Evolutionary conservation across 2,113 vertebrate genomes (phyloP), one percentile per base, ranked within the genome.

Genomic region (Dromiciops gliroides): DNA sequence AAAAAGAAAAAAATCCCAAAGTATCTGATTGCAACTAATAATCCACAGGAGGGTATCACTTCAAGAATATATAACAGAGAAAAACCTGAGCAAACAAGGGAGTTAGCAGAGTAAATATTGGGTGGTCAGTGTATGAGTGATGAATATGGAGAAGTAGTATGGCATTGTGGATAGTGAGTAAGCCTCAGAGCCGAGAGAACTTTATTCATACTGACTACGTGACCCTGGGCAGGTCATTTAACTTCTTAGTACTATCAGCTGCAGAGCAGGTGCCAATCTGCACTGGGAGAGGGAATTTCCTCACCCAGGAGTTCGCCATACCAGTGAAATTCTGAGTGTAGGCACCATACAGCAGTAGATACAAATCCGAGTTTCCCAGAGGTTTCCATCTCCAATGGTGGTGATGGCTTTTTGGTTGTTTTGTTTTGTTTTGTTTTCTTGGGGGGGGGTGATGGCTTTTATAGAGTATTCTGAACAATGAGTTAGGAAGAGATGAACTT

Each of bases 71-170:
- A 83, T 7, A 83, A 23, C n/a, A 91, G 93, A 93, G 95, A 94
- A 91, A 93, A 52, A 90, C 25, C 89, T 50, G 51, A 94, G 90
- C 10, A 1, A 90, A 67, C 93, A 92, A 95, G 48, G 28, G 89
- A 60, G 22, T 52, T 90, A n/a, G n/a, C n/a, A n/a, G n/a, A n/a
- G n/a, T n/a, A 94, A 95, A 51, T 67, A 89, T 90, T 92, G 95
- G 94, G 67, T 37, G 16, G 67, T 93, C 67, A 83, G 67, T 90
- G 91, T 7, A 12, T 6, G 90, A 44, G 16, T 50, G 75, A 94
- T 91, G 90, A 94, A 92, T 31, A 94, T 83, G 49, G 92, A 89
- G 51, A 89, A 89, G 90, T 48, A 92, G 91, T 51, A 93, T 31
- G 90, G 95, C 11, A 12, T 83, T 96, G 24, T 49, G 31, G 75